Base-by-base conservation (phyloP, 1,140 invertebrate genomes). In the Aculops lycopersici region DNA sequence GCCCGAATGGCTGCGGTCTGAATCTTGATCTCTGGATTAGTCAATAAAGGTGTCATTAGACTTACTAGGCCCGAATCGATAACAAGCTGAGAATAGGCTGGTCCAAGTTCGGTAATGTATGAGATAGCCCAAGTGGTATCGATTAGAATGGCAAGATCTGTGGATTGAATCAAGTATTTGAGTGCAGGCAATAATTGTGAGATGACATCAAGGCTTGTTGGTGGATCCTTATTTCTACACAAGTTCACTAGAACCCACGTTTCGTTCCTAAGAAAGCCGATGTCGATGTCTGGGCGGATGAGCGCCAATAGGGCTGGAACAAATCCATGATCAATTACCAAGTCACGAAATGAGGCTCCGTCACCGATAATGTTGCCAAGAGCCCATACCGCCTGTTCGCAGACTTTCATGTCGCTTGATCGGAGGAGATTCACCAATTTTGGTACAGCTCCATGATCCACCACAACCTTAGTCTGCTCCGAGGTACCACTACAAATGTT, bases 111-210 rank as follows among this genome's bases (percentile, higher is more conserved):
- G 37, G 90, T 97, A 49, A 98, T 59, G 62, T 98, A 98, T 52
- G 88, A 95, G 44, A 98, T 67, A 19, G 90, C 88, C 92, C 90
- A 98, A 31, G 97, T 81, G 38, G 90, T 94, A 56, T 98, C 90
- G 38, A 97, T 83, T 50, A 97, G 64, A 52, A 97, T 92, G 14
- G 36, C 35, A 12, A 38, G 38, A 36, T 48, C 48, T 20, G 19
- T 15, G 38, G 44, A 40, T 5, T 42, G 19, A 15, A 97, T 94
- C 16, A 98, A 68, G 51, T 76, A 62, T 56, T 75, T 75, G 17
- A 98, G 67, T 38, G 88, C 84, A 37, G 90, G 88, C 48, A 98
- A 65, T 53, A 97, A 72, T 58, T 88, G 76, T 51, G 71, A 46
- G 48, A 94, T 86, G 4, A 81, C 88, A 49, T 68, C 62, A 39